Evolutionary conservation across 2,888 invertebrate species (phyloP).

Genomic region (Pseudanteris insignis): DNA sequence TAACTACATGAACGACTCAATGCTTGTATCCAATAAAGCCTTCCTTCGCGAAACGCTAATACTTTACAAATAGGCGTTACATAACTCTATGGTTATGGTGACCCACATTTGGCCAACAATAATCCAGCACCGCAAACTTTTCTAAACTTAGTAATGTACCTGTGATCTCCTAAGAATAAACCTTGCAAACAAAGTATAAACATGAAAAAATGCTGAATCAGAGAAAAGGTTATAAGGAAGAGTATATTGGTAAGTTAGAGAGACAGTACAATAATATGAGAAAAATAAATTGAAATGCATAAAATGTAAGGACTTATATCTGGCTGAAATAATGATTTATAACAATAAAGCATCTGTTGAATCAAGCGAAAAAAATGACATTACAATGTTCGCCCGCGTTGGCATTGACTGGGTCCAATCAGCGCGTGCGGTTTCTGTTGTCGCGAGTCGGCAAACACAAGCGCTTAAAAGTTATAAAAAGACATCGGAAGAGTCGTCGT

Average conservation of each 20-base stretch:
- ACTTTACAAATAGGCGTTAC: slow-evolving; percentile 52
- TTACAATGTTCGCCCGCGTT: slow-evolving; percentile 17
- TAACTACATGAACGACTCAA: background rate
- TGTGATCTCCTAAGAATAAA: background rate
- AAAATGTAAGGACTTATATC: too few species aligned
- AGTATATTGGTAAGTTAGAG: too few species aligned
- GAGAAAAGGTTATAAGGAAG: too few species aligned
- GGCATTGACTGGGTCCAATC: slow-evolving; percentile 30
- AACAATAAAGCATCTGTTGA: too few species aligned
- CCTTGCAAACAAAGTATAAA: too few species aligned
- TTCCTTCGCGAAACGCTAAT: slow-evolving; percentile 13
- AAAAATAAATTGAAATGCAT: too few species aligned
- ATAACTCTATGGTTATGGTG: slow-evolving; percentile 60
- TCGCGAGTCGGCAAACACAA: too few species aligned
- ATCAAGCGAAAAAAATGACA: too few species aligned
- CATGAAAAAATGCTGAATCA: too few species aligned
- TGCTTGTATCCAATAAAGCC: slow-evolving; percentile 9
- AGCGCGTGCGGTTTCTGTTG: slow-evolving; percentile 19
- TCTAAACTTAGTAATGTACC: slow-evolving; percentile 17
- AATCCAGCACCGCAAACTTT: slow-evolving; percentile 20
- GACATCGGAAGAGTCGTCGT: slow-evolving; percentile 33
- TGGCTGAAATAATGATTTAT: too few species aligned
- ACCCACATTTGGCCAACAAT: slow-evolving; percentile 44
- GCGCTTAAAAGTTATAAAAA: slow-evolving; percentile 43
- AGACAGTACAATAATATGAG: too few species aligned